phyloP scores from a whole-genome alignment of 2,113 vertebrate genomes.

The Lycocorax pyrrhopterus region DNA sequence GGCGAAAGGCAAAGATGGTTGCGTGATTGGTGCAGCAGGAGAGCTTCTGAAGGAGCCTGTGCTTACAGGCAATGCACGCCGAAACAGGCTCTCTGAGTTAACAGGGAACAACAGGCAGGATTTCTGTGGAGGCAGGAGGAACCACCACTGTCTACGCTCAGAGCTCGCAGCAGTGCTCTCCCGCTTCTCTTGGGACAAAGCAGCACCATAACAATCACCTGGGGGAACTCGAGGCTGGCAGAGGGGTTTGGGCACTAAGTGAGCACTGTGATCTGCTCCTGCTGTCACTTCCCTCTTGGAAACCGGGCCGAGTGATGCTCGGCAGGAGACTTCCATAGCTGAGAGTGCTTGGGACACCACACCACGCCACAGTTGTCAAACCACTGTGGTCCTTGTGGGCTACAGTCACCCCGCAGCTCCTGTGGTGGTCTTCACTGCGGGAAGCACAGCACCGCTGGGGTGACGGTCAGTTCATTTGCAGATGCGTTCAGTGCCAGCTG shows the following conservation, averaged over 20 bases:
- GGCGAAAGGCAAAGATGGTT: neutral
- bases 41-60: neutral
- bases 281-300: neutral
- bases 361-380: fast-evolving
- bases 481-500: neutral
- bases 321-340: fast-evolving
- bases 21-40: fast-evolving
- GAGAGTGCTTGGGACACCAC: fast-evolving
- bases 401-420: neutral
- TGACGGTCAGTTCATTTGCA: fast-evolving
- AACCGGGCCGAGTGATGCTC: fast-evolving
- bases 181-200: neutral
- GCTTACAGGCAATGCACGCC: fast-evolving
- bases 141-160: fast-evolving
- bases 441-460: fast-evolving
- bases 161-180: neutral
- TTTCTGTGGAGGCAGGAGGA: neutral
- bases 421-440: fast-evolving
- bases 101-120: neutral
- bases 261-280: neutral
- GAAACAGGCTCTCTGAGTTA: neutral
- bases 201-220: fast-evolving
- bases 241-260: fast-evolving
- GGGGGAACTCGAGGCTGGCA: fast-evolving
- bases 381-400: fast-evolving